Evolutionary conservation across 2,113 vertebrate species (phyloP), one percentile per base, ranked within the genome.

Genomic region (Eubucco bourcierii): DNA sequence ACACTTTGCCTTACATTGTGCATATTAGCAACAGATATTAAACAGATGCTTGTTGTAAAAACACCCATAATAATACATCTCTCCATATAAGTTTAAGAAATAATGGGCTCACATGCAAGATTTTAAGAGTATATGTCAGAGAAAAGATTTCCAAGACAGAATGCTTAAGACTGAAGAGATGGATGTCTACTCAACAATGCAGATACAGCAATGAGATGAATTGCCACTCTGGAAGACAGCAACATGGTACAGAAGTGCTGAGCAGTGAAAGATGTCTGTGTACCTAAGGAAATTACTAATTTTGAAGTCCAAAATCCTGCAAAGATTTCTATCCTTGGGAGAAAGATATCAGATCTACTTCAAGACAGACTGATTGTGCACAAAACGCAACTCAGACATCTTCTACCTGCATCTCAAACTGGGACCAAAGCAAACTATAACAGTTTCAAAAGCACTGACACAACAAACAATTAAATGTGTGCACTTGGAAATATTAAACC

Each of bases 21-120:
- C 27, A 13, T 60, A 74, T 87, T 76, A 82, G 75, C 67, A 88
- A 82, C 28, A 85, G 64, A 93, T 84, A 46, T 84, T 77, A 80
- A 95, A 87, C 88, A 89, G 87, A 93, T 95, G 87, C 70, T 87
- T 70, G 46, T 56, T 79, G 20, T 28, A 31, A 76, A 92, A 94
- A 73, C 53, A 70, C 12, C 34, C 53, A 6, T 41, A 87, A 80
- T 47, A 92, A 74, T 77, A 85, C 5, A 16, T 64, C 15, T 90
- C 33, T 18, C 55, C 13, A 53, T 18, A 76, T 19, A 88, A 20
- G 6, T 13, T 73, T 84, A 84, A 78, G 56, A 61, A 80, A 82
- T 82, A 66, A 21, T 19, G 71, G 33, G 15, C n/a, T 73, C 25
- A 59, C 4, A 28, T 55, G 41, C 13, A 73, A 80, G 56, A 87